Evolutionary conservation across 2,888 invertebrate species (phyloP).

Genomic region (Acleris literana): DNA sequence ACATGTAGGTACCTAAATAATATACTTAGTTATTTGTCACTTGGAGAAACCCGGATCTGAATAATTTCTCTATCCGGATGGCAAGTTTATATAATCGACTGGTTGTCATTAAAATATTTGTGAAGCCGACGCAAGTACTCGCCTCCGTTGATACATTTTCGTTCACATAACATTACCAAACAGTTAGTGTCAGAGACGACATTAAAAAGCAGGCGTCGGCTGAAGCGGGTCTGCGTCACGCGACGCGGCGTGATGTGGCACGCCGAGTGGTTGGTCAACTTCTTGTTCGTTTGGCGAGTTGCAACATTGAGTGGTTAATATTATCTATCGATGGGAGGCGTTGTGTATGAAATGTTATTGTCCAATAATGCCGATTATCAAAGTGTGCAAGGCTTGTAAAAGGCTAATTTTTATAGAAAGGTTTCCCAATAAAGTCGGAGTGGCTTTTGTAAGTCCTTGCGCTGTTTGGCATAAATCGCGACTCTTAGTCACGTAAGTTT

Average conservation of each 20-base stretch:
- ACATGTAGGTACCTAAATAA: neutral
- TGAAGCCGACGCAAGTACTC: slow-evolving; percentile 13
- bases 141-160: slow-evolving; percentile 5
- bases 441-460: slow-evolving; percentile 50
- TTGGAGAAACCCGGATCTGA: slow-evolving; percentile 39
- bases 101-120: slow-evolving; percentile 45
- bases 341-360: slow-evolving; percentile 37
- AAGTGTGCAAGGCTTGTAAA: slow-evolving; percentile 55
- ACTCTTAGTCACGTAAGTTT: slow-evolving; percentile 27
- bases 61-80: slow-evolving; percentile 60
- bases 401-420: slow-evolving; percentile 54
- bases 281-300: slow-evolving; percentile 7
- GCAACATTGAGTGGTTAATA: slow-evolving; percentile 20
- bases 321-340: slow-evolving; percentile 40
- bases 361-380: slow-evolving; percentile 37
- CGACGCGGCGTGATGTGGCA: neutral
- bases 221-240: slow-evolving; percentile 4
- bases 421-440: slow-evolving; percentile 46
- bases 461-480: slow-evolving; percentile 42
- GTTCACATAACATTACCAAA: slow-evolving; percentile 4
- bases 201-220: slow-evolving; percentile 7
- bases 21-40: slow-evolving; percentile 30
- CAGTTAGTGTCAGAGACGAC: slow-evolving; percentile 11
- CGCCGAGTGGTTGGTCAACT: slow-evolving; percentile 3
- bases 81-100: slow-evolving; percentile 57